Base-by-base conservation (phyloP, 2,797 vertebrate species). In the Tangara arthus region DNA sequence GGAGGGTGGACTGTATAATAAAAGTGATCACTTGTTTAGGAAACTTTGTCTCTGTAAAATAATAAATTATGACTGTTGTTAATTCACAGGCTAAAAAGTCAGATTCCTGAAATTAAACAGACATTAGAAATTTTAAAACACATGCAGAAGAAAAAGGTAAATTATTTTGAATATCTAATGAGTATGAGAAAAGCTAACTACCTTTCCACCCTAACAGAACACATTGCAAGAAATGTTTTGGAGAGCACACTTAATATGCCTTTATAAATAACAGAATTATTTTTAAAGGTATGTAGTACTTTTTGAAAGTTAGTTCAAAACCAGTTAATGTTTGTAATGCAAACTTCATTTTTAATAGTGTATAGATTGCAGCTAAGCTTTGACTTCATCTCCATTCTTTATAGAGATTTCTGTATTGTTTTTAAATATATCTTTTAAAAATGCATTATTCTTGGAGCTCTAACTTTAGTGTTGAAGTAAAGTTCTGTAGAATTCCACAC, bases 81-180 rank as follows among this genome's bases (percentile, higher is more conserved):
- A 95, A 89, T 97, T 56, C 95, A 77, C 86, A 99, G 99, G 97
- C 98, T 99, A 98, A 99, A 99, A 98, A 98, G 97, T 96, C 99
- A 99, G 98, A 99, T 99, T 96, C 99, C 99, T 92, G 99, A 99
- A 98, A 99, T 99, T 97, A 99, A 99, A 97, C 99, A 99, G 97
- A 99, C 99, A 49, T 98, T 99, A 98, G 99, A 99, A 98, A 99
- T 99, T 97, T 98, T 99, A 88, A 99, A 98, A 96, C 99, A 99
- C 98, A 99, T 99, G 99, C 99, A 99, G 98, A 99, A 99, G 98
- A 99, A 99, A 96, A 99, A 99, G 98, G 99, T 99, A 97, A 97
- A 96, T 91, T 59, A 78, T 95, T 96, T 97, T 96, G 92, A 89
- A 79, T 95, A 79, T 95, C 88, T 97, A 96, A 87, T 35, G 61